Evolutionary conservation across 2,113 vertebrate species (phyloP).

Genomic region (Neolamprologus toae): DNA sequence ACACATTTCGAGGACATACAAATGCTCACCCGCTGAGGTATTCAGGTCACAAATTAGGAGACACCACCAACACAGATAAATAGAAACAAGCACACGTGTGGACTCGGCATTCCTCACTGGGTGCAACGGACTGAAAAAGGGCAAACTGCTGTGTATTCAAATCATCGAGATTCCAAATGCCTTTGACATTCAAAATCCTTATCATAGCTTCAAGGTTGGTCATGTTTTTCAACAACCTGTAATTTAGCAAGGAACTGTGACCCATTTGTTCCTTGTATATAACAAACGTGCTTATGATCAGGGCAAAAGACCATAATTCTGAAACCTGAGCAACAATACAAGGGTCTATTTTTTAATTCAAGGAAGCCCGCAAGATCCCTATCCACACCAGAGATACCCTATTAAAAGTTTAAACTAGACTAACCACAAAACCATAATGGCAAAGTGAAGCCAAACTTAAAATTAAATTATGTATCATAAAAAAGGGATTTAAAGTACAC

Average conservation of each 20-base stretch:
- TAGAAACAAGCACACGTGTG: constrained; percentile 42
- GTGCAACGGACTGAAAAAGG: neutral
- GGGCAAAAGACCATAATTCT: neutral
- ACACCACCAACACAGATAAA: constrained; percentile 35
- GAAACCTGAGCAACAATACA: neutral
- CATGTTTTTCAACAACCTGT: constrained; percentile 28
- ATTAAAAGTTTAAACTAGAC: neutral
- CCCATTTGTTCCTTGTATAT: neutral
- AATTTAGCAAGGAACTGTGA: neutral
- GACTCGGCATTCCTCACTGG: neutral
- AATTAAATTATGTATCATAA: neutral
- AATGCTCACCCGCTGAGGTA: constrained; percentile 50
- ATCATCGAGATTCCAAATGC: constrained; percentile 4
- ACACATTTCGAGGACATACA: constrained; percentile 52
- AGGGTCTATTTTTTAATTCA: neutral
- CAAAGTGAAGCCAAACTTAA: neutral
- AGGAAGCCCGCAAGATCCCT: neutral
- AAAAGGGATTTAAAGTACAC: neutral
- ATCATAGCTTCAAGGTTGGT: constrained; percentile 5
- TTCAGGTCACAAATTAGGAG: constrained; percentile 61
- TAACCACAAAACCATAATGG: neutral
- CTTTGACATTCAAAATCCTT: constrained; percentile 21
- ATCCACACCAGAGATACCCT: neutral
- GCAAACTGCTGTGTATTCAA: constrained; percentile 13
- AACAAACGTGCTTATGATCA: neutral